Base-by-base conservation (phyloP, 2,888 invertebrate species). In the Choreutis nemorana region DNA sequence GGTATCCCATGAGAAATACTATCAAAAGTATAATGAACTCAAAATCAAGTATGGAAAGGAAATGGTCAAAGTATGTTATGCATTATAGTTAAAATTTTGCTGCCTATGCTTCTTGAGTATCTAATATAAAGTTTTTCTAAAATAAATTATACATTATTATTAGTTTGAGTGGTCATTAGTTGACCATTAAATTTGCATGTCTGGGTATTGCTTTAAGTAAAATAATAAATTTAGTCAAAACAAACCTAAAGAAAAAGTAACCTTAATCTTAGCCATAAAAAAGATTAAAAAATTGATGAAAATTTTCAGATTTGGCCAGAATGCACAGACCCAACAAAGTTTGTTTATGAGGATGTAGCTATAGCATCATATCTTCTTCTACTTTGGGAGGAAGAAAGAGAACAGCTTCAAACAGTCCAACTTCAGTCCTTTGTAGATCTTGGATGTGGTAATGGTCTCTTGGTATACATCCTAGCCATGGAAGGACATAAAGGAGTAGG, bases 391-490 rank as follows among this genome's bases (percentile, higher is more conserved):
- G 58, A 73, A 26, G 83, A 84, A 40, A 62, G 81, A 31, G 45
- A 51, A 4, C 46, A 56, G n/a, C 62, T 50, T 14, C 65, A 70
- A 23, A 36, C 60, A 3, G 40, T 49, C 25, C 44, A 56, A 34
- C 43, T 51, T 40, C 85, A 84, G 48, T 81, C 81, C 2, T 98
- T 97, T 81, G 86, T 96, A 0, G 98, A 99, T 67, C 81, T 97
- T 30, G 98, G 99, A 1, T 99, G 98, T 81, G 98, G 99, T 1
- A 99, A 99, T 81, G 99, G 99, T 8, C 79, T 97, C 14, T 71
- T 98, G 5, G 95, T 95, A 2, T 87, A 92, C 59, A 87, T 97
- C 41, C 78, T 98, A 8, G 83, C 84, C 25, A 82, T 84, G 44
- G 95, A 97, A 75, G 95, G 95, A n/a, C 85, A 86, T 65, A 55